Evolutionary conservation across 2,888 invertebrate genomes (phyloP).

Genomic region (Drosophila histrio): DNA sequence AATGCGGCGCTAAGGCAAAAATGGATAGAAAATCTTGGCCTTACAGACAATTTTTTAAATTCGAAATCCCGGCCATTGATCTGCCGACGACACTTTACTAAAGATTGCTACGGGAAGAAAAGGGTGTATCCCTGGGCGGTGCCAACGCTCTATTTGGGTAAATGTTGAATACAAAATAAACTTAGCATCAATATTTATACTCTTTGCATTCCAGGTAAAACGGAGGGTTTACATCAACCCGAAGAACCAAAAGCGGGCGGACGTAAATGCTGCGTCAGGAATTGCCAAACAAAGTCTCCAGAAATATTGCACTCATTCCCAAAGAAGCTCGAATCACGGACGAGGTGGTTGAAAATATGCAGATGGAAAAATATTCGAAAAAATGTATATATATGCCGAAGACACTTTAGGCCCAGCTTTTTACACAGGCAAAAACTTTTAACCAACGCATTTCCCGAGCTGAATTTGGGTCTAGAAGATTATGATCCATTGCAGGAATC

Average conservation of each 20-base stretch:
- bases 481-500: conserved; percentile 28
- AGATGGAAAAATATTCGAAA: neutral
- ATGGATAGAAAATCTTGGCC: conserved; percentile 42
- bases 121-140: conserved; percentile 26
- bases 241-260: neutral
- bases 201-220: conserved; percentile 7
- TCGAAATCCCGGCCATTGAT: conserved; percentile 4
- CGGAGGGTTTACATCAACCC: conserved; percentile 12
- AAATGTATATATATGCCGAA: neutral
- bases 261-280: conserved; percentile 30
- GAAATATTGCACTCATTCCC: conserved; percentile 38
- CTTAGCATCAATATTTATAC: no score
- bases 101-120: conserved; percentile 14
- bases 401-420: conserved; percentile 14
- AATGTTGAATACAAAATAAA: neutral
- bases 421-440: neutral
- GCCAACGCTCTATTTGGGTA: conserved; percentile 46
- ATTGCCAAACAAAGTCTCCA: conserved; percentile 12
- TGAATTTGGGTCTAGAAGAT: conserved; percentile 21
- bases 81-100: conserved; percentile 43
- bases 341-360: conserved; percentile 40
- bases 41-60: neutral
- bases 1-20: conserved; percentile 24
- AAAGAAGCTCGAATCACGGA: neutral
- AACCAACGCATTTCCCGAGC: conserved; percentile 32